phyloP scores from a whole-genome alignment of 1,140 invertebrate species.

The Aleiodes sp. region DNA sequence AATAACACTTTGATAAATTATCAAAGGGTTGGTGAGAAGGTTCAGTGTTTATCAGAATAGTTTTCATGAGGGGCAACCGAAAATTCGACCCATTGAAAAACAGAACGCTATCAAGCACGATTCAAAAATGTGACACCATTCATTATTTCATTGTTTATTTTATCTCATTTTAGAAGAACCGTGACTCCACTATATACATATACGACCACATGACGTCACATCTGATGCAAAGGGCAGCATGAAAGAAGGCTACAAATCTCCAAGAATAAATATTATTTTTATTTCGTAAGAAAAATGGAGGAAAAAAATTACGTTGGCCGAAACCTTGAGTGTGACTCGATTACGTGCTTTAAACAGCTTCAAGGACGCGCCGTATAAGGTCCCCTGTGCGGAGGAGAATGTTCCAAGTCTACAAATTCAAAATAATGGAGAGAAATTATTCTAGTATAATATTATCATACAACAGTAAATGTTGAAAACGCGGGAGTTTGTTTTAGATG shows the following conservation, averaged over 20 bases:
- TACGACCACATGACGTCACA: no score
- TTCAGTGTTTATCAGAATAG: neutral
- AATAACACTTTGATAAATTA: neutral
- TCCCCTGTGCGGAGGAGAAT: neutral
- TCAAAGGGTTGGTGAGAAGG: neutral
- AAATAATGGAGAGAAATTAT: neutral
- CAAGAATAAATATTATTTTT: neutral
- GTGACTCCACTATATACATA: no score
- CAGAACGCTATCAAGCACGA: no score
- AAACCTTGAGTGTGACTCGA: neutral
- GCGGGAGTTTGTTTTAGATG: neutral
- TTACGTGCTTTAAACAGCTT: neutral
- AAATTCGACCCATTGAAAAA: no score
- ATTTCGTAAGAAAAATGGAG: neutral
- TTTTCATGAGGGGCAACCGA: no score
- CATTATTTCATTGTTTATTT: no score
- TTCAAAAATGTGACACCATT: no score
- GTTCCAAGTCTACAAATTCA: neutral
- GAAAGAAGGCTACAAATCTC: no score
- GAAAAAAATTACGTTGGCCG: neutral
- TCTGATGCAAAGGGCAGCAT: no score
- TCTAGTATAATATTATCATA: no score
- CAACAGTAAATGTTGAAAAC: no score
- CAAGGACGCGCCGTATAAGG: conserved; percentile 2
- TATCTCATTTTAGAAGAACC: no score